phyloP scores from a whole-genome alignment of 2,797 vertebrate genomes.

The Tachyglossus aculeatus region DNA sequence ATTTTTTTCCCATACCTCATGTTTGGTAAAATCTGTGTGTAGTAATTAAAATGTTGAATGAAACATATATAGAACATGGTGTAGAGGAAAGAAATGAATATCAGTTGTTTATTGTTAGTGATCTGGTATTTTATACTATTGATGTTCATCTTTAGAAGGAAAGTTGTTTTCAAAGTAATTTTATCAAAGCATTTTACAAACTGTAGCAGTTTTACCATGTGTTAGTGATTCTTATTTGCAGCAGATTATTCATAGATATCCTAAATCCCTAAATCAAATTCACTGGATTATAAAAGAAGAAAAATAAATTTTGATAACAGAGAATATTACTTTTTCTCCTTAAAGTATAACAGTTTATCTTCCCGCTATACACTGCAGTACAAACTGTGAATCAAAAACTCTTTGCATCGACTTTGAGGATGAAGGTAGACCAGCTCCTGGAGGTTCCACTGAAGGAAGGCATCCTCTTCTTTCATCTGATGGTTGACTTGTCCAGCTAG shows the following conservation, averaged over 20 bases:
- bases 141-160: not conserved
- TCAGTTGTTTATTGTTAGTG: not conserved
- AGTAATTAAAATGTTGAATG: too few species aligned
- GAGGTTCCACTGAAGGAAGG: too few species aligned
- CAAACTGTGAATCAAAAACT: too few species aligned
- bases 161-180: slow-evolving; percentile 1
- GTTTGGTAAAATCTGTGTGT: too few species aligned
- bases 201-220: not conserved
- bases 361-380: too few species aligned
- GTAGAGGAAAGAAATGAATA: not conserved
- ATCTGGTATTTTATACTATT: slow-evolving; percentile 5
- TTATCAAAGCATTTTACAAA: not conserved
- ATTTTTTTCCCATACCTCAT: too few species aligned
- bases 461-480: too few species aligned
- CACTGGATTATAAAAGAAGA: not conserved
- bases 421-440: too few species aligned
- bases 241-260: not conserved
- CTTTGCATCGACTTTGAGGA: too few species aligned
- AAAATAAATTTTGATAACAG: not conserved
- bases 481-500: too few species aligned
- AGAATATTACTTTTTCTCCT: not conserved
- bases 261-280: slow-evolving; percentile 7
- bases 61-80: too few species aligned
- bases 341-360: too few species aligned
- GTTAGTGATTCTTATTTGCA: slow-evolving; percentile 3